phyloP scores from a whole-genome alignment of 37 sponge, comb jelly and placozoan species.

The Eunapius fragilis region DNA sequence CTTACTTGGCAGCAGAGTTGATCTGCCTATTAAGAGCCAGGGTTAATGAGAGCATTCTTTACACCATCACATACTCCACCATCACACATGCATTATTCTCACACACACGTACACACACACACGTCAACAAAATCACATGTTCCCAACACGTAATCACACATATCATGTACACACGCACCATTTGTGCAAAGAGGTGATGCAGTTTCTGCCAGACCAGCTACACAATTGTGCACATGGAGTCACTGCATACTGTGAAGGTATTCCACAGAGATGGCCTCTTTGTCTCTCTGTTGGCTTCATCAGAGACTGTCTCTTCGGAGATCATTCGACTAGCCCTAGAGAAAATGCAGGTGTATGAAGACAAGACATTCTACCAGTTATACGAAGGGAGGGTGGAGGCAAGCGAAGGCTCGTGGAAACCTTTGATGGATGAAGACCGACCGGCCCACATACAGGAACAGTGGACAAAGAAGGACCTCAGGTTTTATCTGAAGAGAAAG shows the following conservation, averaged over 20 bases:
- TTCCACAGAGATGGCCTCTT: not conserved
- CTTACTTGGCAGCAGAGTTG: not conserved
- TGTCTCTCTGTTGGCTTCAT: constrained; percentile 19
- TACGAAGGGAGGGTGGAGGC: constrained; percentile 32
- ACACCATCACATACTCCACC: not conserved
- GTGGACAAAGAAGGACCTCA: constrained; percentile 25
- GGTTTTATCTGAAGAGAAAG: constrained; percentile 16
- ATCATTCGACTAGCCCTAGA: constrained; percentile 65
- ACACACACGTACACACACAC: not conserved
- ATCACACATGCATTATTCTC: not conserved
- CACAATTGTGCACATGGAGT: constrained; percentile 1
- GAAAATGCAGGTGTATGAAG: constrained; percentile 67
- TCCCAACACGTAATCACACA: not conserved
- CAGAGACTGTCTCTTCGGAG: constrained; percentile 21
- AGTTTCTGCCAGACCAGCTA: not conserved
- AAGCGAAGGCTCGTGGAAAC: constrained; percentile 2
- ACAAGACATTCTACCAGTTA: constrained; percentile 63
- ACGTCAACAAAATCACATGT: not conserved
- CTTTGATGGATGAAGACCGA: constrained; percentile 27
- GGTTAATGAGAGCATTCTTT: not conserved
- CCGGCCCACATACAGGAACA: constrained; percentile 35
- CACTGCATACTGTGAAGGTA: not conserved
- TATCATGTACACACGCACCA: not conserved
- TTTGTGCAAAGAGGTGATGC: not conserved
- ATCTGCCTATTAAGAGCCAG: not conserved